Evolutionary conservation across 1,140 invertebrate species (phyloP).

Genomic region (Sycobia sp.): DNA sequence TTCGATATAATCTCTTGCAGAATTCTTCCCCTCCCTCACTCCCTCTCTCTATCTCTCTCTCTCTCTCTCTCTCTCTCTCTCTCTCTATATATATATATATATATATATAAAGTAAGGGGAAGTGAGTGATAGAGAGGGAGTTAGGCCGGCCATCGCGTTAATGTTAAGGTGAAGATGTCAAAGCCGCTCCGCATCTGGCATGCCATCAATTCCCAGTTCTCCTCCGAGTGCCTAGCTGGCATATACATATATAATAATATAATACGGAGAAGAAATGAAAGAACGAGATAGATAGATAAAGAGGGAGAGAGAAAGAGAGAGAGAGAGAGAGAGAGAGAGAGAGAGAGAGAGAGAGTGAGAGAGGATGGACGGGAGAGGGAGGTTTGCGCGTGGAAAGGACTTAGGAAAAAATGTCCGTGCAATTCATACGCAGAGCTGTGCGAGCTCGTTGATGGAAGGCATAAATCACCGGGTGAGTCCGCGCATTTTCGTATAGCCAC

Average conservation of each 20-base stretch:
- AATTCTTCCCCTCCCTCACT: no score
- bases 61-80: no score
- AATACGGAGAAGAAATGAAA: no score
- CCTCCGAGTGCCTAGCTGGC: not conserved
- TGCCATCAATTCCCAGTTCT: conserved; percentile 10
- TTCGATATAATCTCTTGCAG: no score
- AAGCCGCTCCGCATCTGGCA: conserved; percentile 5
- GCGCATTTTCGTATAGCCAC: no score
- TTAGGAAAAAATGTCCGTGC: not conserved
- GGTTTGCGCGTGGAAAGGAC: no score
- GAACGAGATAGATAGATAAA: not conserved
- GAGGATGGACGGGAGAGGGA: no score
- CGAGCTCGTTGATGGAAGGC: not conserved
- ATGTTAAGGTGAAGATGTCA: conserved; percentile 5
- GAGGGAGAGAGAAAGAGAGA: not conserved
- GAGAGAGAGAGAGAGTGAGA: not conserved
- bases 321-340: not conserved
- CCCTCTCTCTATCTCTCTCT: no score
- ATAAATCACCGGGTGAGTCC: conserved; percentile 7
- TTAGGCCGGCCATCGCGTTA: no score
- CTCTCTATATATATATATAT: no score
- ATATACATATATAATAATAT: not conserved
- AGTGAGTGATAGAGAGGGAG: no score
- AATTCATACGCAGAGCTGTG: not conserved
- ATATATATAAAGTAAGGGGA: no score